Base-by-base conservation (phyloP, 2,888 invertebrate species). In the Drosophila crucigera region DNA sequence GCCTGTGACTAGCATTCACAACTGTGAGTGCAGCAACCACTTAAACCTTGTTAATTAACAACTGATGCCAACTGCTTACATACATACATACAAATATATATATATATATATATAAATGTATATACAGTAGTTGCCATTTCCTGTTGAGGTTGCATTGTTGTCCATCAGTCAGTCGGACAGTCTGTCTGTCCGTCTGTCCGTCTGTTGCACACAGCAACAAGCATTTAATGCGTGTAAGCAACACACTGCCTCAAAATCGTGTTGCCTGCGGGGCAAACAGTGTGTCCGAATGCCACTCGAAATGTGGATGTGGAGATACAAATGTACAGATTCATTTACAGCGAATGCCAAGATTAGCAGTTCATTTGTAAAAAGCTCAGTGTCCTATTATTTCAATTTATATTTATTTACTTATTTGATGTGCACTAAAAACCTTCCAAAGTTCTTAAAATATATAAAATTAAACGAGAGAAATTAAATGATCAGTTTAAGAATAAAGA, bases 1-100 rank as follows among this genome's bases (percentile, higher is more conserved):
- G 41, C n/a, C 41, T 41, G 41, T 68, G 43, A 49, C 47, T 53
- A 19, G 19, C 41, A 56, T 47, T 47, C 37, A 25, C 31, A 28
- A 53, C 3, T 16, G 19, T 56, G 62, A 64, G 56, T 64, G 56
- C 64, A 70, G 50, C 33, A 52, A 52, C 54, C 79, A 76, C 75
- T 79, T 76, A 59, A 76, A 65, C 64, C 52, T 71, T 72, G 79
- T 79, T 79, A 67, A 79, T 79, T 79, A 79, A 67, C 79, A 65
- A 76, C 68, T 56, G 60, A 19, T 56, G 58, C 56, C 49, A 63
- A 37, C 56, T 53, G 1, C 37, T 25, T 25, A n/a, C n/a, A 43
- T 31, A 54, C 11, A 50, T 25, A 35, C 33, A 16, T 37, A 28
- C 22, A n/a, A 6, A 28, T 14, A 30, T 30, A 54, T 9, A 30